phyloP scores from a whole-genome alignment of 2,888 invertebrate genomes.

The Creontiades dilutus region DNA sequence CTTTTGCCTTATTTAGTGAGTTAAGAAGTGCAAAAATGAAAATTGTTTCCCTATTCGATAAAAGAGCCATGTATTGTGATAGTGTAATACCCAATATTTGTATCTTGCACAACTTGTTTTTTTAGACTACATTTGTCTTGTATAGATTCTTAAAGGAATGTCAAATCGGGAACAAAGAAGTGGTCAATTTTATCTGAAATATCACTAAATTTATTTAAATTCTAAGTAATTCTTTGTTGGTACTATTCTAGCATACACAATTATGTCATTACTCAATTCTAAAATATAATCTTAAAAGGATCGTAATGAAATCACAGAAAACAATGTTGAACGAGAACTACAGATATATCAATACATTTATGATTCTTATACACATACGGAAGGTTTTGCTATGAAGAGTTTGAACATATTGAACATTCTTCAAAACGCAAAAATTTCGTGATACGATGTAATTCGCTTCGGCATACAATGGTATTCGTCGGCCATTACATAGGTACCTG shows the following conservation, averaged over 20 bases:
- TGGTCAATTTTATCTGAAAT: slow-evolving; percentile 73
- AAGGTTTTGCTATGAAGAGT: slow-evolving; percentile 47
- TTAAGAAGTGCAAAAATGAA: no score
- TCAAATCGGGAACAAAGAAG: background rate
- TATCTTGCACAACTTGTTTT: no score
- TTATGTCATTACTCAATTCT: slow-evolving; percentile 73
- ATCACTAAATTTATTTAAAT: slow-evolving; percentile 74
- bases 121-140: no score
- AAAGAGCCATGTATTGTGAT: no score
- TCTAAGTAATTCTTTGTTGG: slow-evolving; percentile 71
- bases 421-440: slow-evolving; percentile 37
- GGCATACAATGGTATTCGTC: background rate
- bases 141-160: no score
- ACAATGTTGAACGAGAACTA: slow-evolving; percentile 70
- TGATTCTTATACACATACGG: slow-evolving; percentile 43
- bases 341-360: slow-evolving; percentile 61
- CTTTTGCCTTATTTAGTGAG: no score
- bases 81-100: no score
- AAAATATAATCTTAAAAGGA: slow-evolving; percentile 73
- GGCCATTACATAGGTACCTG: slow-evolving; percentile 5
- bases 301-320: slow-evolving; percentile 74
- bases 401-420: slow-evolving; percentile 52
- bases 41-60: no score
- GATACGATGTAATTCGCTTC: background rate
- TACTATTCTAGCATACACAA: slow-evolving; percentile 74